Evolutionary conservation across 2,888 invertebrate species (phyloP).

Genomic region (Phymatocera aterrima): DNA sequence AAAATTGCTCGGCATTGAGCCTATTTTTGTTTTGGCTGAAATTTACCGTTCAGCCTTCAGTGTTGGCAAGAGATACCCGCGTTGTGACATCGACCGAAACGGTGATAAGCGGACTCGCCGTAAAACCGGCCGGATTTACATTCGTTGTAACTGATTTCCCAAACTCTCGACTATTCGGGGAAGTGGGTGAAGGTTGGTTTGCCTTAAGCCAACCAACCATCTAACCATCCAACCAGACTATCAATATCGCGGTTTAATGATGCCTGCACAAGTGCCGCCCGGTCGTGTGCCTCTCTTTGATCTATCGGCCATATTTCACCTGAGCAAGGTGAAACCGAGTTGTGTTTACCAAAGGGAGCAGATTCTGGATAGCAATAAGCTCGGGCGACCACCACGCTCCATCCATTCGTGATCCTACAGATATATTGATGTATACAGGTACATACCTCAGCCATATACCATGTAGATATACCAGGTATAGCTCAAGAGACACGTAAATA

Average conservation of each 20-base stretch:
- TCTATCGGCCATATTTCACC: slow-evolving; percentile 31
- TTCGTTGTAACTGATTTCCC: slow-evolving; percentile 39
- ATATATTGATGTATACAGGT: too few relatives aligned
- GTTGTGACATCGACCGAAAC: slow-evolving; percentile 32
- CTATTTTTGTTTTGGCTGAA: slow-evolving; percentile 33
- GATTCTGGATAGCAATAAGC: background rate
- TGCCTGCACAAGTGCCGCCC: background rate
- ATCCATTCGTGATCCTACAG: too few relatives aligned
- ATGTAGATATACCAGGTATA: too few relatives aligned
- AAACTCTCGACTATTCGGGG: slow-evolving; percentile 35
- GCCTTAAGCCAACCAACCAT: slow-evolving; percentile 27
- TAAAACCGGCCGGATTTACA: slow-evolving; percentile 36
- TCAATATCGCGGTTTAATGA: slow-evolving; percentile 34
- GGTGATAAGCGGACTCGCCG: slow-evolving; percentile 36
- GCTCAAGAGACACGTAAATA: too few relatives aligned
- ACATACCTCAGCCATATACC: too few relatives aligned
- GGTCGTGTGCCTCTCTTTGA: background rate
- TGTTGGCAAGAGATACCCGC: slow-evolving; percentile 18
- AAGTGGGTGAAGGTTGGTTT: slow-evolving; percentile 40
- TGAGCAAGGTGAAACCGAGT: slow-evolving; percentile 22
- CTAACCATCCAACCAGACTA: slow-evolving; percentile 21
- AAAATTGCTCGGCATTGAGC: slow-evolving; percentile 16
- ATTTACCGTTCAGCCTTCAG: slow-evolving; percentile 26
- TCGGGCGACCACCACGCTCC: too few relatives aligned
- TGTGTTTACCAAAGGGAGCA: slow-evolving; percentile 8